These are phyloP conservation scores for Cassiopea andromeda DNA, from an alignment of 30 jellyfish, hydroid and myxozoan genomes.

Conservation along the genomic window DNA sequence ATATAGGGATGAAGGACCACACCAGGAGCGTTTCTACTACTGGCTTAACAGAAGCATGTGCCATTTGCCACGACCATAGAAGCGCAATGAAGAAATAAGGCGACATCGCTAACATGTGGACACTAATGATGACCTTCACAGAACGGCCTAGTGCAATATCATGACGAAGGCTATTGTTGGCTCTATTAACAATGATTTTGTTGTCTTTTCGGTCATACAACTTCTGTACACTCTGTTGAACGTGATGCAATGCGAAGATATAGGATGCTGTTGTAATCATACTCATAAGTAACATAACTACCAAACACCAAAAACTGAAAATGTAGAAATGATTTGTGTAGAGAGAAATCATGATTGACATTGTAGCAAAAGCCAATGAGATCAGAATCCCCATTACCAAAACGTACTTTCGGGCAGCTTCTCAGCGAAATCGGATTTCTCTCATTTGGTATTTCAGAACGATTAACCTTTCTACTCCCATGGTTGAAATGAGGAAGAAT, in stretches of 20 bases:
- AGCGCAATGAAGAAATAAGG: slow-evolving; percentile 23
- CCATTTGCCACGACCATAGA: slow-evolving; percentile 41
- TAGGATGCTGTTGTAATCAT: slow-evolving; percentile 1
- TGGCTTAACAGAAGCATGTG: too few relatives aligned
- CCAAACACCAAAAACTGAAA: slow-evolving; percentile 25
- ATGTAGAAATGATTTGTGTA: slow-evolving; percentile 31
- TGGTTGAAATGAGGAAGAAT: slow-evolving; percentile 17
- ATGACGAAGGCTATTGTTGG: slow-evolving; percentile 16
- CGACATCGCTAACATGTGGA: background rate
- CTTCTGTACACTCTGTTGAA: slow-evolving; percentile 25
- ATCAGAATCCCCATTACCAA: background rate
- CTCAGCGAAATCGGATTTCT: slow-evolving; percentile 37
- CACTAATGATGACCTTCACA: background rate
- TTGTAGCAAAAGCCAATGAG: background rate
- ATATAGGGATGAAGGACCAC: slow-evolving; percentile 40
- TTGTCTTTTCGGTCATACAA: slow-evolving; percentile 10
- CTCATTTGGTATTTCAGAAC: slow-evolving; percentile 36
- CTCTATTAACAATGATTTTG: background rate
- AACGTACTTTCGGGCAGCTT: slow-evolving; percentile 30
- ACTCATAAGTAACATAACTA: background rate
- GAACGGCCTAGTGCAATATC: slow-evolving; percentile 50
- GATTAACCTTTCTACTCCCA: slow-evolving; percentile 54
- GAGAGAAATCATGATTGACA: slow-evolving; percentile 25
- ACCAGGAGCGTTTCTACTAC: background rate
- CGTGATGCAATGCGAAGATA: slow-evolving; percentile 21